A percentile compares a stretch with the other conserved stretches of the same genome.
phyloP scores from a whole-genome alignment of 1,140 invertebrate genomes.

The Drosophila miranda region DNA sequence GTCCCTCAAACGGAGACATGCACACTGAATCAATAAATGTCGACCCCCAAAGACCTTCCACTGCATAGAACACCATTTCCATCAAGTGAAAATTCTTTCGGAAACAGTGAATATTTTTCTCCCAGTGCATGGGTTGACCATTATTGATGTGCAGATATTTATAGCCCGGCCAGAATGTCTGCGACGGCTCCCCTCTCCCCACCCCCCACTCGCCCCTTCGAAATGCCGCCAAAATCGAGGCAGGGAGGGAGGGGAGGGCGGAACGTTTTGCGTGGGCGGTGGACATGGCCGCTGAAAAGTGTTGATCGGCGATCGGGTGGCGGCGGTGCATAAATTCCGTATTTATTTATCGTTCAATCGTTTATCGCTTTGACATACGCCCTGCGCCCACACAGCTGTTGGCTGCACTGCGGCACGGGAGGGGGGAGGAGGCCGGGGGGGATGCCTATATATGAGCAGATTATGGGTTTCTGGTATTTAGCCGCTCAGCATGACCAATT shows the following conservation, averaged over 20 bases:
- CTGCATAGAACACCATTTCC: too few relatives aligned
- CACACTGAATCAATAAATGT: too few relatives aligned
- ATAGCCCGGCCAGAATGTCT: conserved; percentile 14
- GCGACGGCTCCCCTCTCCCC: conserved; percentile 5
- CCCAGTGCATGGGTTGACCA: too few relatives aligned
- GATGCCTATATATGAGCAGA: conserved; percentile 61
- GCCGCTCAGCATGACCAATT: conserved; percentile 66
- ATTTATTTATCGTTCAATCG: conserved; percentile 63
- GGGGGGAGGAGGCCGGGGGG: not conserved
- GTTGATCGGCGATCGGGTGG: conserved; percentile 45
- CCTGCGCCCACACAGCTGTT: conserved; percentile 45
- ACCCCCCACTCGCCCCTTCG: not conserved
- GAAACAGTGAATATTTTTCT: too few relatives aligned
- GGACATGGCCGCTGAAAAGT: conserved; percentile 67
- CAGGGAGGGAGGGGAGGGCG: not conserved
- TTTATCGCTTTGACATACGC: conserved; percentile 53
- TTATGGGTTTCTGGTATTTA: conserved; percentile 66
- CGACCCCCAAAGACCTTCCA: too few relatives aligned
- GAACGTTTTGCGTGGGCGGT: conserved; percentile 50
- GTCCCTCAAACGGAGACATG: too few relatives aligned
- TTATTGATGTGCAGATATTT: conserved; percentile 41
- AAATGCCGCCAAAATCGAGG: conserved; percentile 16
- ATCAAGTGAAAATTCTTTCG: too few relatives aligned
- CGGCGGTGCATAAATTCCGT: conserved; percentile 64
- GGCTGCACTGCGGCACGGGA: not conserved